phyloP scores from a whole-genome alignment of 1,140 invertebrate genomes.

The Diploscapter pachys region DNA sequence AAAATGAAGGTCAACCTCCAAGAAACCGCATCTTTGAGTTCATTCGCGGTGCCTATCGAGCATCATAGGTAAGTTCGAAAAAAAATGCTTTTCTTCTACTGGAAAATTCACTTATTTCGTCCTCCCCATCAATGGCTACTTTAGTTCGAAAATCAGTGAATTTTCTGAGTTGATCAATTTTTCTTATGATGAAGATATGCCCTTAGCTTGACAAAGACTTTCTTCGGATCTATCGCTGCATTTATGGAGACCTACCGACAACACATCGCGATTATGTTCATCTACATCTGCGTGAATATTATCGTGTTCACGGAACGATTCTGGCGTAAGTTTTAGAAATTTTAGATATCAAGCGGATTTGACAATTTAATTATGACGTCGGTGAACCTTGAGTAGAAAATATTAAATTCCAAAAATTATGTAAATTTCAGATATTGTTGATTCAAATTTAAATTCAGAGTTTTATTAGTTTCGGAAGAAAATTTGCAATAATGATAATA shows the following conservation, averaged over 20 bases:
- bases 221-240: constrained; percentile 61
- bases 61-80: too few species aligned
- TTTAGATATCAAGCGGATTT: constrained; percentile 3
- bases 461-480: not conserved
- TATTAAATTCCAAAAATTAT: too few species aligned
- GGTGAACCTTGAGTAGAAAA: too few species aligned
- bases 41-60: constrained; percentile 19
- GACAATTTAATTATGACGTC: too few species aligned
- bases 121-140: constrained; percentile 18
- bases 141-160: constrained; percentile 45
- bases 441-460: not conserved
- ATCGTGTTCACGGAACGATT: constrained; percentile 92
- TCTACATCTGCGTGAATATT: constrained; percentile 91
- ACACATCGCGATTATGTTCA: constrained; percentile 94
- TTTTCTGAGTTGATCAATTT: constrained; percentile 47
- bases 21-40: constrained; percentile 60
- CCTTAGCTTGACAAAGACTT: constrained; percentile 45
- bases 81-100: too few species aligned
- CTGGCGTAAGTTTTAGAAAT: constrained; percentile 73
- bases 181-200: constrained; percentile 46
- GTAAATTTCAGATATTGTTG: too few species aligned
- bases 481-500: not conserved
- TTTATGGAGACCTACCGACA: constrained; percentile 97
- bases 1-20: constrained; percentile 69
- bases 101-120: constrained; percentile 9